Conservation (phyloP, 2,113 vertebrate genomes). For the Tauraco erythrolophus region DNA sequence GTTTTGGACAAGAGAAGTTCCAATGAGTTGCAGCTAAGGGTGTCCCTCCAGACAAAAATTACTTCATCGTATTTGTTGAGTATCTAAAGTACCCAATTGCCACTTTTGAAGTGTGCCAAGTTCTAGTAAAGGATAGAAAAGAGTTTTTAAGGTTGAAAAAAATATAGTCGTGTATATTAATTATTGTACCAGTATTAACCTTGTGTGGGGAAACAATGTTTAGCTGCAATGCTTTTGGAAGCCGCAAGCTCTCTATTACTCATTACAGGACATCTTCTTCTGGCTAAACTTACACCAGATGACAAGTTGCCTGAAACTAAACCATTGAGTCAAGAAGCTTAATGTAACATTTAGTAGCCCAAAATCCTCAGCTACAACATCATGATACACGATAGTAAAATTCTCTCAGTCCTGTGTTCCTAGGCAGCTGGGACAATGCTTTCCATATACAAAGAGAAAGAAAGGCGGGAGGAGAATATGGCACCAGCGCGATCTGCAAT, state of each 20-base stretch:
- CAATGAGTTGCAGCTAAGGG: neutral
- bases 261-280: neutral
- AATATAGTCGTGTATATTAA: neutral
- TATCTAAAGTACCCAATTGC: neutral
- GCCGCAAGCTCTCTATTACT: neutral
- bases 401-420: neutral
- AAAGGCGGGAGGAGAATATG: neutral
- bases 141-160: neutral
- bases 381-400: neutral
- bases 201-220: neutral
- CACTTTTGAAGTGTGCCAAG: neutral
- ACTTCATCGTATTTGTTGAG: neutral
- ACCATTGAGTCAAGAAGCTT: neutral
- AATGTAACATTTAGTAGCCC: neutral
- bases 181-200: neutral
- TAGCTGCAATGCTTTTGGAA: neutral
- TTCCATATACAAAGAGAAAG: neutral
- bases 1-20: neutral
- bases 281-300: neutral
- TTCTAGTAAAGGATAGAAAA: neutral
- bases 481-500: neutral
- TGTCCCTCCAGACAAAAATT: rapidly evolving
- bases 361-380: neutral
- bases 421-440: neutral
- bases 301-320: neutral